Conservation (phyloP, 2,888 invertebrate species). For the Morinoia aosen region DNA sequence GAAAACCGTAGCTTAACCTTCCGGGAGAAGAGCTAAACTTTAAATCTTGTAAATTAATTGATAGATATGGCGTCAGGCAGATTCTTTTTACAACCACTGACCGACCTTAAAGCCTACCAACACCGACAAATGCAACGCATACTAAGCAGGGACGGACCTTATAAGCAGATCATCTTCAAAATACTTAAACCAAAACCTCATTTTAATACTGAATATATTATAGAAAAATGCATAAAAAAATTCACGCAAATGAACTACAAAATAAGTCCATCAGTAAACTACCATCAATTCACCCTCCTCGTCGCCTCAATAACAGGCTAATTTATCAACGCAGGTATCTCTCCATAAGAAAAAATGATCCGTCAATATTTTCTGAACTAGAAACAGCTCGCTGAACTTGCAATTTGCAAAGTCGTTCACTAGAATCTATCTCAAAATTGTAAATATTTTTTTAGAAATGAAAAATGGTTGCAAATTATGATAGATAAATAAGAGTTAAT, state of each 20-base stretch:
- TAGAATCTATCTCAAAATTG: neutral
- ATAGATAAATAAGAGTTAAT: neutral
- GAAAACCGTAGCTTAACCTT: too few relatives aligned
- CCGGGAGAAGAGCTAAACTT: too few relatives aligned
- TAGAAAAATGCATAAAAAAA: neutral
- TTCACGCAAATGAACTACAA: neutral
- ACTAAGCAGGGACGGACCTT: too few relatives aligned
- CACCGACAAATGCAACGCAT: too few relatives aligned
- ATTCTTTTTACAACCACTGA: neutral
- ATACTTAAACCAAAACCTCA: too few relatives aligned
- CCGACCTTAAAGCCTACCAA: too few relatives aligned
- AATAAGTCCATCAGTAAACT: neutral
- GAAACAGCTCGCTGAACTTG: neutral
- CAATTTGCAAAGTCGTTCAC: neutral
- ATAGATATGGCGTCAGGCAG: neutral
- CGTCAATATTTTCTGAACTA: too few relatives aligned
- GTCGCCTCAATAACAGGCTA: neutral
- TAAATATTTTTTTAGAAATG: neutral
- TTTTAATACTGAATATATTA: too few relatives aligned
- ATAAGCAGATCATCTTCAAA: too few relatives aligned
- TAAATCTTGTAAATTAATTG: neutral
- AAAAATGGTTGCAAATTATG: neutral
- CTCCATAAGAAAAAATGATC: neutral
- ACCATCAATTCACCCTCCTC: neutral
- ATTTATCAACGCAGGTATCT: neutral